A percentile compares a stretch with the other conserved stretches of the same genome.
Evolutionary conservation across 2,113 vertebrate species (phyloP).

Genomic region (Triplophysa dalaica): DNA sequence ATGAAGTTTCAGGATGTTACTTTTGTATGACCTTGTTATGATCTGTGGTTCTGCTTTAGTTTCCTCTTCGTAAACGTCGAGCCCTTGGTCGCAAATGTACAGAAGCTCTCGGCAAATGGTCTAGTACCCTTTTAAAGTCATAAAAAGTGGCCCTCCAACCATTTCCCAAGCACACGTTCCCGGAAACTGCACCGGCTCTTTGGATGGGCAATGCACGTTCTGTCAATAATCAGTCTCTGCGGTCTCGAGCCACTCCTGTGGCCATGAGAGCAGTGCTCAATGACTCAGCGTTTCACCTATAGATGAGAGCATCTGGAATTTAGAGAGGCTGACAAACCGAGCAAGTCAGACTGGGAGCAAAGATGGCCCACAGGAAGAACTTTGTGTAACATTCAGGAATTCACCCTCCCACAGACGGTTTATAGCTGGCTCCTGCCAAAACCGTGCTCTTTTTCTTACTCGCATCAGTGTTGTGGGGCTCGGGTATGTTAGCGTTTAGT

Average conservation of each 20-base stretch:
- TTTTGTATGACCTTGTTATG: constrained; percentile 61
- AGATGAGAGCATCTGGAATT: constrained; percentile 28
- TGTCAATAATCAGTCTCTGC: constrained; percentile 46
- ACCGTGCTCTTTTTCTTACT: not conserved
- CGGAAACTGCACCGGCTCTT: constrained; percentile 34
- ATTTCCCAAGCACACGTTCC: constrained; percentile 21
- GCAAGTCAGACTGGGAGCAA: constrained; percentile 34
- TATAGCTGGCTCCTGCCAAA: not conserved
- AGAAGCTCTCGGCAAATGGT: constrained; percentile 4
- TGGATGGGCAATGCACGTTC: constrained; percentile 29
- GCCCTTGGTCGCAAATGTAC: constrained; percentile 35
- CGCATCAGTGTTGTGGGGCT: constrained; percentile 25
- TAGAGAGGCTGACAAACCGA: constrained; percentile 32
- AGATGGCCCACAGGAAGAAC: constrained; percentile 30
- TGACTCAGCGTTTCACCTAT: constrained; percentile 54
- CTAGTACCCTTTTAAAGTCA: not conserved
- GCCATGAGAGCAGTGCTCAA: constrained; percentile 22
- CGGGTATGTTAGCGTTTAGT: constrained; percentile 8
- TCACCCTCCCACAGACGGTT: constrained; percentile 19
- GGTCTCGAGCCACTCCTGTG: constrained; percentile 26
- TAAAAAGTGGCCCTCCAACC: constrained; percentile 1
- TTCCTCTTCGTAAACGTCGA: constrained; percentile 48
- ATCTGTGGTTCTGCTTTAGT: constrained; percentile 35
- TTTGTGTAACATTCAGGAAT: constrained; percentile 32
- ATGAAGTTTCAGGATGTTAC: constrained; percentile 60